A percentile compares a stretch with the other conserved stretches of the same genome.
Conservation (phyloP, 2,797 vertebrate species). For the Dryobates pubescens region DNA sequence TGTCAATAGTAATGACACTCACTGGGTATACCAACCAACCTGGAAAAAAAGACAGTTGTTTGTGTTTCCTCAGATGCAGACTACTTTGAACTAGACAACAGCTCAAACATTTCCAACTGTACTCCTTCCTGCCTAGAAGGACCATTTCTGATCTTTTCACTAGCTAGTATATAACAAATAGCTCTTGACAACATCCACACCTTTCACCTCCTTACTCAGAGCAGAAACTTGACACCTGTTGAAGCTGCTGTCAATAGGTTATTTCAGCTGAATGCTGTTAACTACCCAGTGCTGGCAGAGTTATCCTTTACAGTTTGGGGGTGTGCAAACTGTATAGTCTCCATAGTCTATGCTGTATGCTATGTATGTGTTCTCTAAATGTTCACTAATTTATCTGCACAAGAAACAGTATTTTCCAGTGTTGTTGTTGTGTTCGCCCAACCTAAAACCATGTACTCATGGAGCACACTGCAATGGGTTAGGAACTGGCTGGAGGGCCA, state of each 20-base stretch:
- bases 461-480: no score
- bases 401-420: neutral
- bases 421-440: neutral
- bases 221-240: conserved; percentile 13
- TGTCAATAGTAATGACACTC: neutral
- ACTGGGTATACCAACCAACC: neutral
- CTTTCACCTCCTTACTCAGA: neutral
- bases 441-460: neutral
- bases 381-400: neutral
- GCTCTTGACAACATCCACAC: neutral
- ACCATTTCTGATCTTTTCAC: neutral
- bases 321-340: neutral
- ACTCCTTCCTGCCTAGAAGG: neutral
- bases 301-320: neutral
- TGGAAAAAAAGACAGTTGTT: neutral
- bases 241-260: conserved; percentile 38
- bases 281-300: conserved; percentile 1
- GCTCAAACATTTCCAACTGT: neutral
- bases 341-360: neutral
- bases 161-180: neutral
- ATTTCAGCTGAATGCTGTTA: conserved; percentile 45
- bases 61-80: neutral
- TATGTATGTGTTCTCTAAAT: neutral
- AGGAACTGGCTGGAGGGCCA: no score
- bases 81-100: neutral